phyloP scores from a whole-genome alignment of 2,888 invertebrate species.

The Caenorhabditis sinica region DNA sequence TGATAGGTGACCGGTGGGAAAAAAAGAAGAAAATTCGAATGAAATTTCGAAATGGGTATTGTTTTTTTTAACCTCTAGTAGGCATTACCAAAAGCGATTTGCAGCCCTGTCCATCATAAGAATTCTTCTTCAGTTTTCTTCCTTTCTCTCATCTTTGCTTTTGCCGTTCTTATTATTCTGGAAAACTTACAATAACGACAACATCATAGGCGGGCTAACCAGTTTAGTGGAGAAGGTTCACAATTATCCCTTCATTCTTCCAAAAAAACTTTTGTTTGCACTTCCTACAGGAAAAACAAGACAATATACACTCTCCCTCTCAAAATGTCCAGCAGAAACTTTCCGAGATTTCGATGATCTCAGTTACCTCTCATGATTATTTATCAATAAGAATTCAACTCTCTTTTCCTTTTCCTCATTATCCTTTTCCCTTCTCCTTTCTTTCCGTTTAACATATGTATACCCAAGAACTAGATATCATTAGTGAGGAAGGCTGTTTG shows the following conservation, averaged over 20 bases:
- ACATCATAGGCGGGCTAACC: constrained; percentile 53
- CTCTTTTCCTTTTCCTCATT: constrained; percentile 1
- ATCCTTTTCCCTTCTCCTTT: constrained; percentile 5
- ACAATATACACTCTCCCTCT: background rate
- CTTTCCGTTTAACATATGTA: constrained; percentile 57
- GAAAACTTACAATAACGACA: constrained; percentile 52
- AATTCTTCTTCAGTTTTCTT: constrained; percentile 17
- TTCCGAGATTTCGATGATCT: constrained; percentile 2
- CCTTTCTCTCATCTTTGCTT: background rate
- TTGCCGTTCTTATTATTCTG: constrained; percentile 15
- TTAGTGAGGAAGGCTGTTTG: constrained; percentile 55
- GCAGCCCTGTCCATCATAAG: constrained; percentile 8
- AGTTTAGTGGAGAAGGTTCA: constrained; percentile 47
- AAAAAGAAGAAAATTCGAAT: background rate
- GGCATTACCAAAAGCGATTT: background rate
- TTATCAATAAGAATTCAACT: constrained; percentile 25
- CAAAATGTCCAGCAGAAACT: constrained; percentile 29
- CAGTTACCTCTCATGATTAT: constrained; percentile 37
- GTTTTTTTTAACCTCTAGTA: background rate
- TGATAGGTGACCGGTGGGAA: constrained; percentile 31
- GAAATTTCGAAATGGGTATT: constrained; percentile 5
- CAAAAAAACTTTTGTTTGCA: constrained; percentile 51
- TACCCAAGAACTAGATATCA: constrained; percentile 65
- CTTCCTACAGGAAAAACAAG: constrained; percentile 20
- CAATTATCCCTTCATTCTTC: constrained; percentile 36